phyloP scores from a whole-genome alignment of 64 coral and sea anemone species.

The Pachyseris speciosa region DNA sequence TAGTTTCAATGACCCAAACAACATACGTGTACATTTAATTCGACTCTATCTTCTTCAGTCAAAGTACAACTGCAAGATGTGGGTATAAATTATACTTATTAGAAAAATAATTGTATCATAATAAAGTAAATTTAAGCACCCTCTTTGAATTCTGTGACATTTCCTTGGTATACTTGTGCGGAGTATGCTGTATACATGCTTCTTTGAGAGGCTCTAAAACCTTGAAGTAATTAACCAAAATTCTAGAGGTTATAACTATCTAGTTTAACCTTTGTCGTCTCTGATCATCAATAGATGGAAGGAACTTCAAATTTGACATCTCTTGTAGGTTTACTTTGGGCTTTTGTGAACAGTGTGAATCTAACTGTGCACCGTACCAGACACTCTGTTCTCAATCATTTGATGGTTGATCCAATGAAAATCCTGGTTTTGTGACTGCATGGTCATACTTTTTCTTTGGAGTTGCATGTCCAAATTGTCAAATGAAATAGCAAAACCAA shows the following conservation, averaged over 20 bases:
- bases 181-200: constrained; percentile 58
- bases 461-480: constrained; percentile 55
- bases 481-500: constrained; percentile 34
- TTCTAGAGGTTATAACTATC: constrained; percentile 27
- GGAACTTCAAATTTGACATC: constrained; percentile 59
- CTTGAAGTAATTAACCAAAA: constrained; percentile 52
- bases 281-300: constrained; percentile 60
- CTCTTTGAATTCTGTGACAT: constrained; percentile 42
- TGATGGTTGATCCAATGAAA: constrained; percentile 67
- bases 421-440: constrained; percentile 13
- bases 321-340: constrained; percentile 51
- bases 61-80: not conserved
- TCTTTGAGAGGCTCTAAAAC: constrained; percentile 34
- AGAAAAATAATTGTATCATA: not conserved
- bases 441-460: constrained; percentile 47
- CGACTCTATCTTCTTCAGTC: too few species aligned
- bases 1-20: too few species aligned
- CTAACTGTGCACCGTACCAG: too few species aligned
- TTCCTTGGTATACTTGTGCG: constrained; percentile 57
- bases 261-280: constrained; percentile 19
- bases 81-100: not conserved
- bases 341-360: constrained; percentile 21
- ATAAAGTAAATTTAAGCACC: not conserved
- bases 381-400: constrained; percentile 40
- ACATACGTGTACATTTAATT: too few species aligned